These are phyloP conservation scores for Spea hammondii DNA, from an alignment of 2,797 vertebrate species.

Conservation along the genomic window DNA sequence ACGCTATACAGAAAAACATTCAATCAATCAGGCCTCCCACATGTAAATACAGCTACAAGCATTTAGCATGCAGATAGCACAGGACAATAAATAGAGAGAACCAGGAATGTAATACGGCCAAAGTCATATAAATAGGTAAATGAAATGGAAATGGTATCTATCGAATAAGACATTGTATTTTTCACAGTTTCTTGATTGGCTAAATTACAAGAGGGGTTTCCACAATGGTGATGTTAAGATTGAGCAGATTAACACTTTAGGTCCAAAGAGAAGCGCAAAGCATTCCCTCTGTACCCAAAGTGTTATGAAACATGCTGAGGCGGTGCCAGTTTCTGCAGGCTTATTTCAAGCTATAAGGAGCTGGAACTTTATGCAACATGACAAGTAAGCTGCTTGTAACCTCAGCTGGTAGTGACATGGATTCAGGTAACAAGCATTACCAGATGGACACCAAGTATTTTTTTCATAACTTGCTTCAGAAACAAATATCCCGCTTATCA, in stretches of 20 bases:
- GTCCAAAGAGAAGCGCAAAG: background rate
- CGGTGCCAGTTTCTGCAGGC: slow-evolving; percentile 51
- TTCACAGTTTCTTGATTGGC: slow-evolving; percentile 49
- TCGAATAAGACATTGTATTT: slow-evolving; percentile 46
- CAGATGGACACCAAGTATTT: slow-evolving; percentile 60
- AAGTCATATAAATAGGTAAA: slow-evolving; percentile 70
- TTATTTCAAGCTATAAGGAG: slow-evolving; percentile 40
- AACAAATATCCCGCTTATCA: background rate
- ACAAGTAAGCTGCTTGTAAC: slow-evolving; percentile 52
- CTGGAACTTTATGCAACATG: slow-evolving; percentile 58
- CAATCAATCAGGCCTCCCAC: slow-evolving; percentile 62
- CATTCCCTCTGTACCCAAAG: background rate
- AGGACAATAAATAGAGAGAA: slow-evolving; percentile 77
- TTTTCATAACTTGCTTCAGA: background rate
- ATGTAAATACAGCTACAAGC: slow-evolving; percentile 67
- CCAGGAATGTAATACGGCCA: slow-evolving; percentile 64
- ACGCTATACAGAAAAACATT: slow-evolving; percentile 58
- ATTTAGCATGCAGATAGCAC: slow-evolving; percentile 72
- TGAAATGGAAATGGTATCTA: slow-evolving; percentile 56
- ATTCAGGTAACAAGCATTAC: slow-evolving; percentile 66
- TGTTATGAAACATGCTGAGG: slow-evolving; percentile 44
- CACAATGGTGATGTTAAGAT: slow-evolving; percentile 21
- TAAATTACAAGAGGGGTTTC: slow-evolving; percentile 49
- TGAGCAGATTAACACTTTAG: slow-evolving; percentile 2
- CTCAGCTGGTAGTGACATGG: slow-evolving; percentile 65